A percentile compares a stretch with the other conserved stretches of the same genome.
phyloP scores from a whole-genome alignment of 2,888 invertebrate species.

The Ochropacha duplaris region DNA sequence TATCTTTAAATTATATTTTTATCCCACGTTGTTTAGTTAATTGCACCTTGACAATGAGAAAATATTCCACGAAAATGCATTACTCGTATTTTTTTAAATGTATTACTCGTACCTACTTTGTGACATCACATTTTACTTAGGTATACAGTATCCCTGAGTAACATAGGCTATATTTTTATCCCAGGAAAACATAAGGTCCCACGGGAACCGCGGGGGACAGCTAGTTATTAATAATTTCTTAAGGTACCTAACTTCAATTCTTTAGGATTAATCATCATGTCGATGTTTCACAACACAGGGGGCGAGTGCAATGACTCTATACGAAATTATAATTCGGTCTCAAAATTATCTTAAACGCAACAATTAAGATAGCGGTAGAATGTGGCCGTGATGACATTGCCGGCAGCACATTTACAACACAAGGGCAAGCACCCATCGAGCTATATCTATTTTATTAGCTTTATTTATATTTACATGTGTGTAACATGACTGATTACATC shows the following conservation, averaged over 20 bases:
- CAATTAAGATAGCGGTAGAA: constrained; percentile 61
- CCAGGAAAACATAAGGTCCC: too few relatives aligned
- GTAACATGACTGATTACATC: constrained; percentile 18
- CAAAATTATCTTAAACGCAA: constrained; percentile 60
- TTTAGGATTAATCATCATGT: constrained; percentile 5
- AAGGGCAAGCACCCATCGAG: constrained; percentile 34
- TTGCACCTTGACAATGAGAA: too few relatives aligned
- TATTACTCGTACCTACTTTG: too few relatives aligned
- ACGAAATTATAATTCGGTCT: constrained; percentile 14
- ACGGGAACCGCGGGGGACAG: too few relatives aligned
- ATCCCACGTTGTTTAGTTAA: too few relatives aligned
- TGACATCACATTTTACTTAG: too few relatives aligned
- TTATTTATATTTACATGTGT: constrained; percentile 35
- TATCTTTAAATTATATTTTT: constrained; percentile 19
- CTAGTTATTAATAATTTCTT: too few relatives aligned
- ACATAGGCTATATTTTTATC: too few relatives aligned
- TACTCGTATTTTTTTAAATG: too few relatives aligned
- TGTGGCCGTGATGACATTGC: constrained; percentile 56
- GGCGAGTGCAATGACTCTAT: constrained; percentile 44
- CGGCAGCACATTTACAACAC: constrained; percentile 51
- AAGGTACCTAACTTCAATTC: neutral
- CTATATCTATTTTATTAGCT: constrained; percentile 30
- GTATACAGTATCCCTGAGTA: too few relatives aligned
- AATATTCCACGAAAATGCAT: too few relatives aligned
- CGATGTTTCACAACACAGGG: constrained; percentile 22